These are phyloP conservation scores for Harmothoe impar DNA, from an alignment of 2,888 invertebrate genomes.

Conservation along the genomic window DNA sequence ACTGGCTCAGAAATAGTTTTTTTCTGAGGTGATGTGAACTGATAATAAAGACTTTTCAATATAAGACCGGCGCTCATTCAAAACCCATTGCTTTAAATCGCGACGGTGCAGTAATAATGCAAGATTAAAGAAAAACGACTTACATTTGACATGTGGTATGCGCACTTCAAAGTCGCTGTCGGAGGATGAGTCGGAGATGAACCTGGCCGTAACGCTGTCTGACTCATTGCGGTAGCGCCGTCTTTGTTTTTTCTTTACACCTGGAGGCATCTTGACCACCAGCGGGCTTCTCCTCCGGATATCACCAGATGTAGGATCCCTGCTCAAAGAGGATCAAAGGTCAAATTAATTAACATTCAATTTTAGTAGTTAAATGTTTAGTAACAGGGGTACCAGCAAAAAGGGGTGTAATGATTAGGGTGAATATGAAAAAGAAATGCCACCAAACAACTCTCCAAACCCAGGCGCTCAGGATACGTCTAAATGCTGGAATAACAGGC, in stretches of 20 bases:
- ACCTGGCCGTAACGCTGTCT: constrained; percentile 46
- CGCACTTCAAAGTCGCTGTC: constrained; percentile 55
- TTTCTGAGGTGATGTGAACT: no score
- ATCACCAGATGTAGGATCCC: not conserved
- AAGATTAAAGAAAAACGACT: not conserved
- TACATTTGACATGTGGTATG: constrained; percentile 54
- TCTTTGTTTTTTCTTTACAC: constrained; percentile 51
- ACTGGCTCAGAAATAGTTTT: no score
- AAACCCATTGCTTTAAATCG: no score
- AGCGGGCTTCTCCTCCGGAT: constrained; percentile 22
- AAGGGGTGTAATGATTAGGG: not conserved
- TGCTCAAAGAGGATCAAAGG: not conserved
- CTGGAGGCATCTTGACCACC: constrained; percentile 36
- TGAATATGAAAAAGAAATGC: not conserved
- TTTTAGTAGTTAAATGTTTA: not conserved
- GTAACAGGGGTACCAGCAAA: not conserved
- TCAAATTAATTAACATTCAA: not conserved
- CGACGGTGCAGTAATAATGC: no score
- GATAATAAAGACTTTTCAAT: no score
- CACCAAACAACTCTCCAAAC: not conserved
- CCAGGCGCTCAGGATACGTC: not conserved
- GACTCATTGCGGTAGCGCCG: not conserved
- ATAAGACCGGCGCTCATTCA: no score
- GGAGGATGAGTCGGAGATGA: constrained; percentile 52
- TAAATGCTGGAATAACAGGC: not conserved